A percentile compares a stretch with the other conserved stretches of the same genome.
Conservation (phyloP, 1,140 invertebrate genomes). For the Pararge aegeria region DNA sequence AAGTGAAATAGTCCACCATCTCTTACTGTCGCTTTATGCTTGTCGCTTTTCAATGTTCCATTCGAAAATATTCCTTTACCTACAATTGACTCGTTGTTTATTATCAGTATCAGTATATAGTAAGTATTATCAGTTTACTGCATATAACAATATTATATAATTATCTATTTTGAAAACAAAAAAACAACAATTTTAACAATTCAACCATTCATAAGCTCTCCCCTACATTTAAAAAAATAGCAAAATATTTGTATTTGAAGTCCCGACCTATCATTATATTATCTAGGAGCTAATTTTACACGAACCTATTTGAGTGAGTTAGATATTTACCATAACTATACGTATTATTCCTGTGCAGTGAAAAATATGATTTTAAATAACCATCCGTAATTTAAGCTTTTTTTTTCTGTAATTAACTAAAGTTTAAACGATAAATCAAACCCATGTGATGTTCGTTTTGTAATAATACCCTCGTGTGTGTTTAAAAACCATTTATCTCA, state of each 20-base stretch:
- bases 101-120: too few species aligned
- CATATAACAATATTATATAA: too few species aligned
- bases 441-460: conserved; percentile 22
- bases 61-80: not conserved
- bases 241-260: too few species aligned
- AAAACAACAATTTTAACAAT: too few species aligned
- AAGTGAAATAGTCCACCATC: conserved; percentile 10
- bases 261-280: too few species aligned
- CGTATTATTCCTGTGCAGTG: not conserved
- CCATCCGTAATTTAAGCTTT: conserved; percentile 2
- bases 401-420: conserved; percentile 22
- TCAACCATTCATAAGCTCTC: not conserved
- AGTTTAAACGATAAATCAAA: conserved; percentile 11
- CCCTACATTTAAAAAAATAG: not conserved
- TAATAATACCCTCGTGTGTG: not conserved
- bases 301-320: too few species aligned
- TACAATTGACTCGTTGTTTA: not conserved
- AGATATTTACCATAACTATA: not conserved
- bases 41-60: conserved; percentile 20
- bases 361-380: not conserved
- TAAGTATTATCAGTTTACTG: too few species aligned
- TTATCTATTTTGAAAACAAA: too few species aligned
- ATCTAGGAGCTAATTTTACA: too few species aligned
- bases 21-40: conserved; percentile 27
- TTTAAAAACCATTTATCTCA: not conserved